phyloP scores from a whole-genome alignment of 2,888 invertebrate species.

The Himalopsyche kuldschensis region DNA sequence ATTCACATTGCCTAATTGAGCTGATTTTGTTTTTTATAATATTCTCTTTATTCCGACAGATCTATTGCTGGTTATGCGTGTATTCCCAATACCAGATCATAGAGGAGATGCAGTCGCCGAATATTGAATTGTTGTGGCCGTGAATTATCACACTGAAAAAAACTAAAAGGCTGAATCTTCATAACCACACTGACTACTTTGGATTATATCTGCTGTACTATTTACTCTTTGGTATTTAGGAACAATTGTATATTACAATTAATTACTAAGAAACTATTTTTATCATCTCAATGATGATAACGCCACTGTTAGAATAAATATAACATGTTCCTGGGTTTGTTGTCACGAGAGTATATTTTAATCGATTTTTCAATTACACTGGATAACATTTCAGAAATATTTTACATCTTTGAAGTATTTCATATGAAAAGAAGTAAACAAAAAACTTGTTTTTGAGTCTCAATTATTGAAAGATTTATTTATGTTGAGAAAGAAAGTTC shows the following conservation, averaged over 20 bases:
- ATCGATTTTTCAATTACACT: neutral
- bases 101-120: conserved; percentile 79
- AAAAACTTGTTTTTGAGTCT: no score
- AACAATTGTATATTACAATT: neutral
- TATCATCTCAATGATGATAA: neutral
- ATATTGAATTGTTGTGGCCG: conserved; percentile 71
- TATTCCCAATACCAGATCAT: conserved; percentile 83
- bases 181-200: neutral
- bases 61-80: conserved; percentile 86
- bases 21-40: neutral
- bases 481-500: no score
- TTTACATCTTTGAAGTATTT: no score
- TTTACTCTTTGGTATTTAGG: neutral
- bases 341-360: neutral
- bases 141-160: conserved; percentile 1
- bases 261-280: neutral
- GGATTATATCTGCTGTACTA: neutral
- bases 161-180: conserved; percentile 11
- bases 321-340: neutral
- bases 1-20: no score
- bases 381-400: no score
- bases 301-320: neutral
- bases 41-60: conserved; percentile 58
- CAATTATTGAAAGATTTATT: no score
- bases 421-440: no score